Evolutionary conservation across 2,888 invertebrate genomes (phyloP).

Genomic region (Drosophila gaucha): DNA sequence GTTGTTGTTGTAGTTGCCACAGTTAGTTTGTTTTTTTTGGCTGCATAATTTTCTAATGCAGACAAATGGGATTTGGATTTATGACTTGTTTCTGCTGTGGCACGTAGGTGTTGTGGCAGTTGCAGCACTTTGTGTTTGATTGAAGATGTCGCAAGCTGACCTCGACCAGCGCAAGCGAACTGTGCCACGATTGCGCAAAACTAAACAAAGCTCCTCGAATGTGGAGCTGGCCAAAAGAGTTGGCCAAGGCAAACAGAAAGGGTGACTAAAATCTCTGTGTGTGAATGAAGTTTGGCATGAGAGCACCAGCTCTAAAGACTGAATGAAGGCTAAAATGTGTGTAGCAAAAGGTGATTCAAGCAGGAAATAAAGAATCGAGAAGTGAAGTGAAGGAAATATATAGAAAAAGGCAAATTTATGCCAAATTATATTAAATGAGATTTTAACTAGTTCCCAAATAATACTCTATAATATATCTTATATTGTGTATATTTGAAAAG

Average conservation of each 20-base stretch:
- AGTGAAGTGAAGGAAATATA: too few species aligned
- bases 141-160: constrained; percentile 77
- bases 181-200: constrained; percentile 48
- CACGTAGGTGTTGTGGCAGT: constrained; percentile 58
- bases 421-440: too few species aligned
- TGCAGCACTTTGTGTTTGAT: constrained; percentile 55
- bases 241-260: constrained; percentile 20
- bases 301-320: neutral
- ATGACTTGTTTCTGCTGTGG: constrained; percentile 60
- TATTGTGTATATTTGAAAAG: too few species aligned
- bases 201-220: constrained; percentile 29
- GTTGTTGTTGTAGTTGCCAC: constrained; percentile 38
- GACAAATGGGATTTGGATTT: constrained; percentile 79
- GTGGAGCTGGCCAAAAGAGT: constrained; percentile 28
- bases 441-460: too few species aligned
- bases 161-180: constrained; percentile 57
- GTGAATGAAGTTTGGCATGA: constrained; percentile 9
- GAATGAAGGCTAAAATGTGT: neutral
- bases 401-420: neutral
- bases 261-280: constrained; percentile 20
- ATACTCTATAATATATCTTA: too few species aligned
- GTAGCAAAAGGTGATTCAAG: neutral
- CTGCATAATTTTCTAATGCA: constrained; percentile 80
- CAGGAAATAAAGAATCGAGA: neutral
- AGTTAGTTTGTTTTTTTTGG: constrained; percentile 38